phyloP scores from a whole-genome alignment of 2,888 invertebrate species.

The Plebejus melissa region DNA sequence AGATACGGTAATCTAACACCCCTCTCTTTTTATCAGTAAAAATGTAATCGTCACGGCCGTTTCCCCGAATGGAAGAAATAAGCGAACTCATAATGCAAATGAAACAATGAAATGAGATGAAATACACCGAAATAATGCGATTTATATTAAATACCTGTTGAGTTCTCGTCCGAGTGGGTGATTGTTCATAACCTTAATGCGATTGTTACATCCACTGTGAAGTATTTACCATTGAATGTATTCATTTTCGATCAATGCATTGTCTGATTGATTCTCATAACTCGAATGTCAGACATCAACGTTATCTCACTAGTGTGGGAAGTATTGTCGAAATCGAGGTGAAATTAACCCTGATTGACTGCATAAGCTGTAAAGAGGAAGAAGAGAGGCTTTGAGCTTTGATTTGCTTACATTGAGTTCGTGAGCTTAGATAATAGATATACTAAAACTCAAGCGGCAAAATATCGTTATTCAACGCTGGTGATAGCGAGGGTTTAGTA shows the following conservation, averaged over 20 bases:
- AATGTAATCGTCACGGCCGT: background rate
- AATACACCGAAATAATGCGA: slow-evolving; percentile 17
- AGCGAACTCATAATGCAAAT: background rate
- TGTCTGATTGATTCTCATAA: too few species aligned
- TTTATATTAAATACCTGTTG: slow-evolving; percentile 20
- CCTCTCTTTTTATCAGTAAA: background rate
- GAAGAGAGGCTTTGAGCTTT: too few species aligned
- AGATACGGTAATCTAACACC: background rate
- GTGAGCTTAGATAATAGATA: too few species aligned
- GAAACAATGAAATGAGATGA: slow-evolving; percentile 6
- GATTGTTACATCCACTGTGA: background rate
- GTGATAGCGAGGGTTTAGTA: too few species aligned
- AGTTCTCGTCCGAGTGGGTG: background rate
- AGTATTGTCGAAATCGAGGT: too few species aligned
- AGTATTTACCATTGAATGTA: slow-evolving; percentile 7
- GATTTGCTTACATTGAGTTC: too few species aligned
- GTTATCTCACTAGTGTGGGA: too few species aligned
- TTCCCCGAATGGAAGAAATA: background rate
- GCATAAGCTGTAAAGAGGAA: too few species aligned
- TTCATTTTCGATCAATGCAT: slow-evolving; percentile 35
- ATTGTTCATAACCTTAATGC: slow-evolving; percentile 18
- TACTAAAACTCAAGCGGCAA: too few species aligned
- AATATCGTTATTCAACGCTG: too few species aligned
- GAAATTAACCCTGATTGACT: too few species aligned
- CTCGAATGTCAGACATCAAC: too few species aligned